Percentiles rank a stretch among this genome's conserved stretches.
Conservation (phyloP, 2,888 invertebrate genomes). For the Sarcophaga variegata region DNA sequence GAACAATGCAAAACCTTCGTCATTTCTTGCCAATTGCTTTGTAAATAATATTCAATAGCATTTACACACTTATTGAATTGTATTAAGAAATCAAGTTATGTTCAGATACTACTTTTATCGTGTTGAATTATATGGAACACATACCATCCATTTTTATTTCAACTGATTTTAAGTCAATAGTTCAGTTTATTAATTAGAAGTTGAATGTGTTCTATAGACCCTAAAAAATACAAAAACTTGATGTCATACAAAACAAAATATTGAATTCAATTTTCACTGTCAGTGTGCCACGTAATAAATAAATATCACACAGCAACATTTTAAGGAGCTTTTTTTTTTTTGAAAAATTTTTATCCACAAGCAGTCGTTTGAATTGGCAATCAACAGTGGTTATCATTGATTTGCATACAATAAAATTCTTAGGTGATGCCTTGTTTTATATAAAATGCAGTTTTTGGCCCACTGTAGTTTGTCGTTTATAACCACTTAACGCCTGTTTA, state of each 20-base stretch:
- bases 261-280: not conserved
- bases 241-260: not conserved
- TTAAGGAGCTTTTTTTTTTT: not conserved
- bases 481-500: conserved; percentile 80
- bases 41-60: too few species aligned
- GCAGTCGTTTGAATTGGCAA: conserved; percentile 28
- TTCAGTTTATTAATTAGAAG: too few species aligned
- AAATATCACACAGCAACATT: not conserved
- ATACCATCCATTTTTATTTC: too few species aligned
- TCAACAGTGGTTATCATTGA: conserved; percentile 45
- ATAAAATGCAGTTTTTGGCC: conserved; percentile 20
- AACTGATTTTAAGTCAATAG: too few species aligned
- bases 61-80: too few species aligned
- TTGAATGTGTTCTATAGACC: too few species aligned
- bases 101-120: too few species aligned
- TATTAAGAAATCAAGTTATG: too few species aligned
- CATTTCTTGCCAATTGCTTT: too few species aligned
- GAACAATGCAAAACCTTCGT: too few species aligned
- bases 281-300: not conserved
- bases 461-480: conserved; percentile 70
- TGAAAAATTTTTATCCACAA: conserved; percentile 38
- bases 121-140: too few species aligned
- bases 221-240: too few species aligned
- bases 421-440: not conserved
- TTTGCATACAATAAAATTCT: not conserved